Evolutionary conservation across 23 tunicate genomes (phyloP), one percentile per base, ranked within the genome.

Genomic region (Halocynthia roretzi): DNA sequence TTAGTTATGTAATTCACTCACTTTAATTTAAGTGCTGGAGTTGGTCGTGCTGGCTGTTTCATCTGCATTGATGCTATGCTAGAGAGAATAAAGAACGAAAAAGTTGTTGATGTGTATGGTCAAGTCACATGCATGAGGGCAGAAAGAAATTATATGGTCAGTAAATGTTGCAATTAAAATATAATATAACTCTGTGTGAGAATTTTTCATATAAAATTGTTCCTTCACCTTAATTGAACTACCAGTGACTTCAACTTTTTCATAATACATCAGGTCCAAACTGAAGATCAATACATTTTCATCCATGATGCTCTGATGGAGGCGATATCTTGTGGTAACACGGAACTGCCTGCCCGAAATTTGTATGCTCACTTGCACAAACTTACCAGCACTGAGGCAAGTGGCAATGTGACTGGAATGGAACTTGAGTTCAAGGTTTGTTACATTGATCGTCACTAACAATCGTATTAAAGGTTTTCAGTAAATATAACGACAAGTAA

Each of bases 91-190:
- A 83, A 79, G 61, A 77, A 77, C 66, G 98, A 92, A 69, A 77
- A 86, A 60, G 79, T 82, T 50, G 87, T 92, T 51, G 98, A 92
- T 79, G 81, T 92, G 7, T 92, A 92, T 63, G 98, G 98, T 50
- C 98, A 92, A 82, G 92, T 92, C 17, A 92, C 98, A 10, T 92
- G 98, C 68, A 92, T 92, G 98, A 68, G 98, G 62, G 98, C 98
- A 7, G 98, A 92, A 75, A 78, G 98, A 62, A 92, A 92, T 69
- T 92, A 92, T 75, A 92, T 92, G 98, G 98, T 92, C 31, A 7
- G 86, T 76, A 5, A 8, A 58, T 58, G 15, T 58, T 58, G 63
- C 2, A 58, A 58, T 14, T 58, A 58, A 58, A 14, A 68, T 67
- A n/a, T 67, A 17, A 11, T 10, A 67, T 10, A 17, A 57, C 14